These are phyloP conservation scores for Brienomyrus longianalis DNA, from an alignment of 2,113 vertebrate species.

Conservation along the genomic window DNA sequence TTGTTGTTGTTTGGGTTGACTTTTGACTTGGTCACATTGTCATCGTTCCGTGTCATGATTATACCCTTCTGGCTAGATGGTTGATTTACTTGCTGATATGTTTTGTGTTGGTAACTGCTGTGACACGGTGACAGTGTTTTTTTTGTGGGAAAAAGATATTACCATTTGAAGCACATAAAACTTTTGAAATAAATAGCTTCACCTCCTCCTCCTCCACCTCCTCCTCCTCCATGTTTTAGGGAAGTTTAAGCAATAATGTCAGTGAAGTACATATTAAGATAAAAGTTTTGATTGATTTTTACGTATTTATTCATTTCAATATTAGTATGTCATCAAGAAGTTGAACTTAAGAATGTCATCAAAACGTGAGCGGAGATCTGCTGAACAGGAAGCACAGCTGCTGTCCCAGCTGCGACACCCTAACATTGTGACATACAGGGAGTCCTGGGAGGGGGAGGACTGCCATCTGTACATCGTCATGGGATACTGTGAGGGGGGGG, in stretches of 20 bases:
- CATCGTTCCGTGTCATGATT: not conserved
- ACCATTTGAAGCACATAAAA: not conserved
- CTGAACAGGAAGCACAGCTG: slow-evolving; percentile 92
- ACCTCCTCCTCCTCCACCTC: not conserved
- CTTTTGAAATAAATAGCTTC: not conserved
- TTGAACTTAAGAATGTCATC: slow-evolving; percentile 80
- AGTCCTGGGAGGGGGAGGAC: slow-evolving; percentile 90
- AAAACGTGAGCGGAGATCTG: slow-evolving; percentile 73
- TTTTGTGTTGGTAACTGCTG: not conserved
- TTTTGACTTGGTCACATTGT: not conserved
- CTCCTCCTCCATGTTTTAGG: not conserved
- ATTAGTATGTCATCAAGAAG: slow-evolving; percentile 91
- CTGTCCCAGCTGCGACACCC: slow-evolving; percentile 85
- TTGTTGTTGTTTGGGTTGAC: not conserved
- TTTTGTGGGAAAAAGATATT: not conserved
- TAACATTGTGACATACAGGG: slow-evolving; percentile 92
- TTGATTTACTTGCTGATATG: not conserved
- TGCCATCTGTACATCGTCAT: slow-evolving; percentile 89
- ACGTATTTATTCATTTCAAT: slow-evolving; percentile 11
- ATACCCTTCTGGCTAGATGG: not conserved
- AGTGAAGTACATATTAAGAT: not conserved
- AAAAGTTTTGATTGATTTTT: not conserved
- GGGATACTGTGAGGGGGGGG: slow-evolving; percentile 96
- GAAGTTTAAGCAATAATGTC: not conserved
- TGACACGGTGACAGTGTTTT: not conserved